Percentiles rank a stretch among this genome's conserved stretches.
phyloP scores from a whole-genome alignment of 2,797 vertebrate species.

The Phylloscopus collybita region DNA sequence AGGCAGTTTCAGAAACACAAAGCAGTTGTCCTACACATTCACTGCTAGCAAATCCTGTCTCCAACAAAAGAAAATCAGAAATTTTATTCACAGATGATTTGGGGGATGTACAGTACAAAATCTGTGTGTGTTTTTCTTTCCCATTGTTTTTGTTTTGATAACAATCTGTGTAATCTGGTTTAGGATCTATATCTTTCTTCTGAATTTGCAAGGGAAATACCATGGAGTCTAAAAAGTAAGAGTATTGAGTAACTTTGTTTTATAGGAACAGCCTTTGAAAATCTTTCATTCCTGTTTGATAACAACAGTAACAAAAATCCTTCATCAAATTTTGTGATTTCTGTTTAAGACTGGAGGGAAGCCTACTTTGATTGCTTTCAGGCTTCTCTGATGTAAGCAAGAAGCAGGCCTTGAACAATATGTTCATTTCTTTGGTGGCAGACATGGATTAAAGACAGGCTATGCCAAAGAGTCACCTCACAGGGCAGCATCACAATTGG shows the following conservation, averaged over 20 bases:
- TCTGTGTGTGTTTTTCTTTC: not conserved
- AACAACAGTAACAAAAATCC: not conserved
- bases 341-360: not conserved
- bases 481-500: not conserved
- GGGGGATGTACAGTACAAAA: not conserved
- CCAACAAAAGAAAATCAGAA: not conserved
- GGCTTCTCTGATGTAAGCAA: not conserved
- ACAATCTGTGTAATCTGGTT: not conserved
- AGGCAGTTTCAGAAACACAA: conserved; percentile 1
- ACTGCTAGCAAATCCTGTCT: not conserved
- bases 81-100: not conserved
- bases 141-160: not conserved
- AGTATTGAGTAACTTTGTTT: not conserved
- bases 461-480: not conserved
- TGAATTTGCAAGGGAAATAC: not conserved
- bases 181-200: not conserved
- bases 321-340: not conserved
- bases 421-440: not conserved
- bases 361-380: not conserved
- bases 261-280: not conserved
- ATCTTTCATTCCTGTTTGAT: not conserved
- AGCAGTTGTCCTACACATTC: not conserved
- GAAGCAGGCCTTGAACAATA: not conserved
- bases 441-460: not conserved
- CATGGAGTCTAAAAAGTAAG: not conserved